Evolutionary conservation across 2,797 vertebrate genomes (phyloP).

Genomic region (Bryconaethiops microstoma): DNA sequence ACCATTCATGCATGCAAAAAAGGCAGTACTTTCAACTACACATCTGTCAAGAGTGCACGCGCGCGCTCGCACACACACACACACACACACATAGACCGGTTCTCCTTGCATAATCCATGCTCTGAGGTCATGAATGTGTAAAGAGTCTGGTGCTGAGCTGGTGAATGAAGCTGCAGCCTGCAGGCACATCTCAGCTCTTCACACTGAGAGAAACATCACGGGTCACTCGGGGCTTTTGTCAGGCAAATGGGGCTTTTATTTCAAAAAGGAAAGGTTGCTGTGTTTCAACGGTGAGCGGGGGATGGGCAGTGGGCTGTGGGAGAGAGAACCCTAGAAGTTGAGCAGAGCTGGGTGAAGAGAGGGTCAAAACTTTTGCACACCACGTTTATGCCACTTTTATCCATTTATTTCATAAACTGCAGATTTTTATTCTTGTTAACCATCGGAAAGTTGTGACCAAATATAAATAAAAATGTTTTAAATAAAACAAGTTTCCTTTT

Average conservation of each 20-base stretch:
- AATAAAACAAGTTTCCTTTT: no score
- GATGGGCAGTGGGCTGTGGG: not conserved
- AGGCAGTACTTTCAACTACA: no score
- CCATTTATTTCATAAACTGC: no score
- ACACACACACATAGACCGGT: constrained; percentile 13
- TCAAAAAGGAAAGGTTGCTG: constrained; percentile 50
- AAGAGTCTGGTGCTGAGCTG: constrained; percentile 37
- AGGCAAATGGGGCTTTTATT: constrained; percentile 59
- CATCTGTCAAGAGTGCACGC: not conserved
- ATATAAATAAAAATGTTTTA: no score
- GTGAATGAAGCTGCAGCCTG: constrained; percentile 52
- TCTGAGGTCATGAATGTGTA: constrained; percentile 65
- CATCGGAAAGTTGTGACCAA: no score
- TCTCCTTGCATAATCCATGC: constrained; percentile 40
- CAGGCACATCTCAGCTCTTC: constrained; percentile 58
- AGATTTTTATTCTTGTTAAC: no score
- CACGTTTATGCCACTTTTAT: no score
- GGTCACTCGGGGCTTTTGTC: constrained; percentile 52
- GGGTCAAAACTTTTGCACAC: not conserved
- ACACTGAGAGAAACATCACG: constrained; percentile 65
- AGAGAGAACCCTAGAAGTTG: constrained; percentile 9
- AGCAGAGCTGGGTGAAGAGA: not conserved
- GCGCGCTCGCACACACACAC: not conserved
- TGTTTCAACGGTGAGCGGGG: constrained; percentile 49
- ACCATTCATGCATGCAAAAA: no score